Percentiles rank a stretch among this genome's conserved stretches.
phyloP scores from a whole-genome alignment of 1,140 invertebrate genomes.

The Stenopsyche tienmushanensis region DNA sequence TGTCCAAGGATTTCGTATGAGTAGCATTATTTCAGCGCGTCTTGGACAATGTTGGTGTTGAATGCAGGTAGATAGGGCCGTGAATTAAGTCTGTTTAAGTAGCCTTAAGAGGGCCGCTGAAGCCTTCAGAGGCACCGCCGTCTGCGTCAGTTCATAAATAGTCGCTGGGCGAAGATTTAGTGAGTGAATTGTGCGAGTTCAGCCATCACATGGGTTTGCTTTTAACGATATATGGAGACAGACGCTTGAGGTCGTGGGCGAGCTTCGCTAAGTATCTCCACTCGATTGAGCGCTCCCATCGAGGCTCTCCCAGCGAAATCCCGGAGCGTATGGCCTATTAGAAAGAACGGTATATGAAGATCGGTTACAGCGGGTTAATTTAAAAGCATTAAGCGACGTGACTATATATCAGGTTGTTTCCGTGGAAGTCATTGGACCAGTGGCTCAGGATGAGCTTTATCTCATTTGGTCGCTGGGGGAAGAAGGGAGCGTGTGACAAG shows the following conservation, averaged over 20 bases:
- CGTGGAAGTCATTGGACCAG: too few species aligned
- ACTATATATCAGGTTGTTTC: too few species aligned
- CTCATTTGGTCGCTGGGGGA: too few species aligned
- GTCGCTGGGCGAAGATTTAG: constrained; percentile 29
- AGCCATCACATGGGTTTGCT: constrained; percentile 37
- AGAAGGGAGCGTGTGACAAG: constrained; percentile 9
- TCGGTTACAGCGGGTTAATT: too few species aligned
- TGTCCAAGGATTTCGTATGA: neutral
- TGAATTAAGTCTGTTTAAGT: neutral
- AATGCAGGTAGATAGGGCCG: neutral
- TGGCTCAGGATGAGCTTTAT: too few species aligned
- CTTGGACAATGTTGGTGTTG: neutral
- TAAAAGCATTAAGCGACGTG: too few species aligned
- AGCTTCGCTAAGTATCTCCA: neutral
- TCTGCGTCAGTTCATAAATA: constrained; percentile 29
- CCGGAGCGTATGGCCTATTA: too few species aligned
- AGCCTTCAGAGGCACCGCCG: constrained; percentile 4
- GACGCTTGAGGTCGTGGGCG: constrained; percentile 9
- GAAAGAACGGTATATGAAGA: too few species aligned
- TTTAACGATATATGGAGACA: constrained; percentile 27
- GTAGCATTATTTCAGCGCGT: neutral
- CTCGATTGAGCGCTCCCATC: too few species aligned
- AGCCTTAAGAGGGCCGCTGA: constrained; percentile 4
- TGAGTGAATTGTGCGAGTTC: constrained; percentile 28
- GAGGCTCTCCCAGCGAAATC: too few species aligned